phyloP scores from a whole-genome alignment of 2,797 vertebrate genomes.

The Perodicticus potto region DNA sequence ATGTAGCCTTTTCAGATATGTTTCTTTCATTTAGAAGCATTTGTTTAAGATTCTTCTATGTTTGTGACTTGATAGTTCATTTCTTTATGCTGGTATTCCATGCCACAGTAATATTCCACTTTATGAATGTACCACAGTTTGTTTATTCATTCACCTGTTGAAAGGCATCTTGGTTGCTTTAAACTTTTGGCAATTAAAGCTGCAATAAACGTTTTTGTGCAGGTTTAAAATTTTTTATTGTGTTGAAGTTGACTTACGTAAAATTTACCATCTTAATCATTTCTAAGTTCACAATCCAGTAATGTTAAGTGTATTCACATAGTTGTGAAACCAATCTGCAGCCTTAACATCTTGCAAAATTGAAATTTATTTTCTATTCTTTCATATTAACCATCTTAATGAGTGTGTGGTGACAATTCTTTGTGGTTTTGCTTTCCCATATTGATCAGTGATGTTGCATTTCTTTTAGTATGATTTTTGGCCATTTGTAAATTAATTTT shows the following conservation, averaged over 20 bases:
- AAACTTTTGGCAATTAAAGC: no score
- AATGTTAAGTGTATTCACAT: not conserved
- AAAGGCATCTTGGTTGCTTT: not conserved
- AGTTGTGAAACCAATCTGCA: not conserved
- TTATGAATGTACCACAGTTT: not conserved
- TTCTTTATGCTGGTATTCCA: not conserved
- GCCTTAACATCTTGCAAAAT: not conserved
- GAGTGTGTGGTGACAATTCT: no score
- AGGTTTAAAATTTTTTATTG: not conserved
- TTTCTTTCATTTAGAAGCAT: no score
- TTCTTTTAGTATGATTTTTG: no score
- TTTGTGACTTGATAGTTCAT: not conserved
- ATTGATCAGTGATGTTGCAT: no score
- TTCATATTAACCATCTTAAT: no score
- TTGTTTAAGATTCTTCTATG: no score
- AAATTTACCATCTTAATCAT: not conserved
- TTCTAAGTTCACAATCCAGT: not conserved
- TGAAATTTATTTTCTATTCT: not conserved
- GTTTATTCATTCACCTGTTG: not conserved
- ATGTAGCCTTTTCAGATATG: no score
- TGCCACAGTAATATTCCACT: not conserved
- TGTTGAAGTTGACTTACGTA: not conserved
- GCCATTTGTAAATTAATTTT: no score
- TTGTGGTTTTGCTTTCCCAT: no score
- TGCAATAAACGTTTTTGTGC: not conserved